Conservation (phyloP, 2,797 vertebrate genomes). For the Anas georgica region DNA sequence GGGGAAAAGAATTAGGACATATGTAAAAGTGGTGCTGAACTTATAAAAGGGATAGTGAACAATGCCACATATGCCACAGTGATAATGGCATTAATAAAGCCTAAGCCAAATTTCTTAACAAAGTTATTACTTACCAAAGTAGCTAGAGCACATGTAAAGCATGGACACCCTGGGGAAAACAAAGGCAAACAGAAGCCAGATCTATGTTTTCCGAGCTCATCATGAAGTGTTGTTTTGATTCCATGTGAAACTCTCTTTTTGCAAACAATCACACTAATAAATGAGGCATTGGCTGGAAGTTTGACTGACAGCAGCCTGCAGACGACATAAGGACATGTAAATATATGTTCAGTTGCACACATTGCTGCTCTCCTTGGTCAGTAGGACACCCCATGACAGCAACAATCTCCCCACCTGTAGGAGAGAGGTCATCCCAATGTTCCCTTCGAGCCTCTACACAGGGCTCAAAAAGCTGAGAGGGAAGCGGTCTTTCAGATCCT, state of each 20-base stretch:
- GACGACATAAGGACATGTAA: slow-evolving; percentile 5
- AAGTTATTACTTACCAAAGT: neutral
- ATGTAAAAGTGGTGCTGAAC: neutral
- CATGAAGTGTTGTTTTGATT: slow-evolving; percentile 34
- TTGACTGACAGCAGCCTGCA: slow-evolving; percentile 40
- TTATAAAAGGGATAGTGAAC: neutral
- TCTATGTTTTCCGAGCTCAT: slow-evolving; percentile 6
- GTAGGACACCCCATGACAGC: too few species aligned
- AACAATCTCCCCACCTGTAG: too few species aligned
- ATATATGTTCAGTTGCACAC: neutral
- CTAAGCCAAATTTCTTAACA: neutral
- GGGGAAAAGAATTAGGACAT: neutral
- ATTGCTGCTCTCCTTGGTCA: neutral
- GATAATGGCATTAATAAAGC: neutral
- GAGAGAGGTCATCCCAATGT: neutral
- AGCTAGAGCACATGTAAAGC: neutral
- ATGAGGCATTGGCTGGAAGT: slow-evolving; percentile 1
- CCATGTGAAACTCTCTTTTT: slow-evolving; percentile 42
- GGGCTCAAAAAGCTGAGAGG: neutral
- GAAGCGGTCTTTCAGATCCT: neutral
- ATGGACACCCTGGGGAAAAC: neutral
- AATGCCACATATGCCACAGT: neutral
- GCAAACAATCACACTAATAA: slow-evolving; percentile 35
- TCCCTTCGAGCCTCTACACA: neutral
- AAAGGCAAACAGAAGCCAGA: slow-evolving; percentile 37